Evolutionary conservation across 2,888 invertebrate genomes (phyloP), one percentile per base, ranked within the genome.

Genomic region (Brachyopa scutellaris): DNA sequence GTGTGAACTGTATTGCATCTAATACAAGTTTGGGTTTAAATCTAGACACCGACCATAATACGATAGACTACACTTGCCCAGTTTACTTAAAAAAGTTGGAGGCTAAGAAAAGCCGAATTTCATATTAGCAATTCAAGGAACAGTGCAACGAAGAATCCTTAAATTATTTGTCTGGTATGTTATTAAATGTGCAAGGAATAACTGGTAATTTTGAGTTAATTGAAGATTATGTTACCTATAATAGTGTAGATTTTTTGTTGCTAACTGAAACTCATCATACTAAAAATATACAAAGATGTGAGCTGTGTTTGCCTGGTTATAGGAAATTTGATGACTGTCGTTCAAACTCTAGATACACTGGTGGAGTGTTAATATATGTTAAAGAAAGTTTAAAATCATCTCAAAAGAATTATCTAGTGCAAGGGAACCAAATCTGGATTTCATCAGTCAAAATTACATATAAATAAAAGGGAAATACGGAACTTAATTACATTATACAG

Each of bases 161-260:
- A n/a, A n/a, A n/a, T n/a, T n/a, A n/a, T n/a, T n/a, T n/a, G n/a
- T n/a, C n/a, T n/a, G n/a, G n/a, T n/a, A n/a, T n/a, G n/a, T n/a
- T n/a, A n/a, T n/a, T n/a, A n/a, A n/a, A n/a, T n/a, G n/a, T n/a
- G n/a, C n/a, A n/a, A n/a, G n/a, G n/a, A n/a, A n/a, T n/a, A n/a
- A n/a, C n/a, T n/a, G n/a, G n/a, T n/a, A n/a, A n/a, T n/a, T n/a
- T n/a, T n/a, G n/a, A n/a, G n/a, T n/a, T n/a, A n/a, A n/a, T n/a
- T n/a, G n/a, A n/a, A n/a, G n/a, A n/a, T n/a, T 17, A 31, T 17
- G 51, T 51, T 51, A 6, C 31, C 13, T 31, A 31, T 31, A 33
- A 51, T 33, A 17, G n/a, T n/a, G n/a, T n/a, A n/a, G n/a, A 51
- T 51, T 51, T 51, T 33, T 2, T 51, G 29, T 51, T 51, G n/a